Conservation (phyloP, 2,888 invertebrate genomes). For the Drymonia ruficornis region DNA sequence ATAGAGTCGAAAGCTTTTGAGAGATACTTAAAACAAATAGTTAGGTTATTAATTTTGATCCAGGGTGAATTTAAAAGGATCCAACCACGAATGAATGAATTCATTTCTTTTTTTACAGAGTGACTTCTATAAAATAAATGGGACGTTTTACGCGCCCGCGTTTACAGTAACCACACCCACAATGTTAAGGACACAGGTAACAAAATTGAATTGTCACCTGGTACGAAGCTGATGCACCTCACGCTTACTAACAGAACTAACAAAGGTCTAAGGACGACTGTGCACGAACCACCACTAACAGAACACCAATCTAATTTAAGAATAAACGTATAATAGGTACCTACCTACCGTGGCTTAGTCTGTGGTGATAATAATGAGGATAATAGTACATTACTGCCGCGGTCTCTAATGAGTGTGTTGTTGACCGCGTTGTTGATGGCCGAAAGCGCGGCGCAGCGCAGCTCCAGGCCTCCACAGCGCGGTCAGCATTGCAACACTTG, state of each 20-base stretch:
- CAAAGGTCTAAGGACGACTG: conserved; percentile 77
- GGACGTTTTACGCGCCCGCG: conserved; percentile 73
- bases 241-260: conserved; percentile 46
- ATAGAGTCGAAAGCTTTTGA: neutral
- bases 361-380: too few species aligned
- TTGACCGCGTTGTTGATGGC: too few species aligned
- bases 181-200: conserved; percentile 73
- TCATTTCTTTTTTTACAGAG: conserved; percentile 78
- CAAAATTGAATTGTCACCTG: conserved; percentile 45
- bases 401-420: too few species aligned
- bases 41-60: too few species aligned
- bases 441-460: too few species aligned
- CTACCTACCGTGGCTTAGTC: too few species aligned
- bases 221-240: conserved; percentile 45
- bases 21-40: neutral
- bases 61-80: too few species aligned
- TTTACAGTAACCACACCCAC: conserved; percentile 68
- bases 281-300: conserved; percentile 58
- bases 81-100: neutral
- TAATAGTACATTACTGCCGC: too few species aligned
- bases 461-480: too few species aligned
- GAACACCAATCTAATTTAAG: conserved; percentile 10
- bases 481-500: too few species aligned
- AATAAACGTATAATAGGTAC: too few species aligned
- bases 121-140: conserved; percentile 83